phyloP scores from a whole-genome alignment of 2,888 invertebrate species.

The Latheticus oryzae region DNA sequence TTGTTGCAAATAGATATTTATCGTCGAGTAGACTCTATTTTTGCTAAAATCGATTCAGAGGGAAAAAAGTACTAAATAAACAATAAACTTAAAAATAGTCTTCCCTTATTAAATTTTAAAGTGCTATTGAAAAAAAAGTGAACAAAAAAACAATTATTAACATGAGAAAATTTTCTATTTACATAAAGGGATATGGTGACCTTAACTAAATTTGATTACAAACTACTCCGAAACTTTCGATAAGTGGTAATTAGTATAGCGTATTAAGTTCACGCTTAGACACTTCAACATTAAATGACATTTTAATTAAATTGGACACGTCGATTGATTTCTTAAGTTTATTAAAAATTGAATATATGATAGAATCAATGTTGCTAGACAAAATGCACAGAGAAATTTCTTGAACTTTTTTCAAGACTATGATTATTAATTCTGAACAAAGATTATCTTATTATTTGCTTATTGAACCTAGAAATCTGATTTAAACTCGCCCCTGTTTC shows the following conservation, averaged over 20 bases:
- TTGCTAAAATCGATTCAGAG: slow-evolving; percentile 14
- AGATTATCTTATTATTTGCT: slow-evolving; percentile 24
- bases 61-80: slow-evolving; percentile 22
- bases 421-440: too few relatives aligned
- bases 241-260: slow-evolving; percentile 4
- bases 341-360: too few relatives aligned
- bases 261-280: too few relatives aligned
- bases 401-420: too few relatives aligned
- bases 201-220: too few relatives aligned
- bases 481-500: slow-evolving; percentile 8
- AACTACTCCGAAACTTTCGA: slow-evolving; percentile 11
- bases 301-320: too few relatives aligned
- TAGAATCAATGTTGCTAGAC: too few relatives aligned
- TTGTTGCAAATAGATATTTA: slow-evolving; percentile 17
- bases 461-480: slow-evolving; percentile 8
- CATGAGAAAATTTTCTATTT: not conserved
- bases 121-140: slow-evolving; percentile 2
- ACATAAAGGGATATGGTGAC: slow-evolving; percentile 1
- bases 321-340: too few relatives aligned
- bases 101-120: slow-evolving; percentile 7
- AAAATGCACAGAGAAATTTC: too few relatives aligned
- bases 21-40: slow-evolving; percentile 22
- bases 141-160: too few relatives aligned
- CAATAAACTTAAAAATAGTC: slow-evolving; percentile 25
- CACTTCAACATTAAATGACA: too few relatives aligned